Conservation (phyloP, 2,113 vertebrate genomes). For the Plotosus lineatus region DNA sequence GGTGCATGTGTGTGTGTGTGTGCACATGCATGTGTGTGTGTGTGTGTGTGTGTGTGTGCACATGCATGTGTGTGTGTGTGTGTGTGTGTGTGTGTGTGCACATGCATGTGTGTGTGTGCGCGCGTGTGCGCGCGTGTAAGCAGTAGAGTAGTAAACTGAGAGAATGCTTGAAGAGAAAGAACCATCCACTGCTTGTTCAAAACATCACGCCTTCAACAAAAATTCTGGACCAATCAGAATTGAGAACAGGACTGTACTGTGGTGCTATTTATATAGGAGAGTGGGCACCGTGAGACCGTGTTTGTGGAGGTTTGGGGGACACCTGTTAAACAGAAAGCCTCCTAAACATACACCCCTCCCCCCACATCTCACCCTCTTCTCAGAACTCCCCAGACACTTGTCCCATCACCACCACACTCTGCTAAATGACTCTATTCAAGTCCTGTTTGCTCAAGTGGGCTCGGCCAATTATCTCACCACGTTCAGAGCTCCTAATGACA, state of each 20-base stretch:
- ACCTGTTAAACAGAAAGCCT: slow-evolving; percentile 31
- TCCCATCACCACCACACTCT: slow-evolving; percentile 41
- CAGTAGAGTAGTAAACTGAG: too few relatives aligned
- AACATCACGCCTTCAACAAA: too few relatives aligned
- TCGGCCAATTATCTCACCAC: slow-evolving; percentile 54
- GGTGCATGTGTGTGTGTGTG: too few relatives aligned
- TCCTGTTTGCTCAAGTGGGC: slow-evolving; percentile 58
- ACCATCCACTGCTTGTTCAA: too few relatives aligned
- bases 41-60: too few relatives aligned
- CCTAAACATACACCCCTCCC: slow-evolving; percentile 30
- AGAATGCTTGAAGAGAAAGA: too few relatives aligned
- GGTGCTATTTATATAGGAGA: slow-evolving; percentile 1
- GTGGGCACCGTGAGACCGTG: background rate
- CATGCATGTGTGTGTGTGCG: too few relatives aligned
- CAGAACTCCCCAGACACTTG: slow-evolving; percentile 33
- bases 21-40: too few relatives aligned
- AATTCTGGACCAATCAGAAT: background rate
- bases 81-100: too few relatives aligned
- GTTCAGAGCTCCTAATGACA: slow-evolving; percentile 57
- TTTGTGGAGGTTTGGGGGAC: background rate
- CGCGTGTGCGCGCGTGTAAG: too few relatives aligned
- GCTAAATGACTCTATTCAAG: slow-evolving; percentile 58
- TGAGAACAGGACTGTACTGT: background rate
- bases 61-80: too few relatives aligned
- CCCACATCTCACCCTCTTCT: slow-evolving; percentile 21